Evolutionary conservation across 2,888 invertebrate genomes (phyloP), one percentile per base, ranked within the genome.

Genomic region (Amitus sp.): DNA sequence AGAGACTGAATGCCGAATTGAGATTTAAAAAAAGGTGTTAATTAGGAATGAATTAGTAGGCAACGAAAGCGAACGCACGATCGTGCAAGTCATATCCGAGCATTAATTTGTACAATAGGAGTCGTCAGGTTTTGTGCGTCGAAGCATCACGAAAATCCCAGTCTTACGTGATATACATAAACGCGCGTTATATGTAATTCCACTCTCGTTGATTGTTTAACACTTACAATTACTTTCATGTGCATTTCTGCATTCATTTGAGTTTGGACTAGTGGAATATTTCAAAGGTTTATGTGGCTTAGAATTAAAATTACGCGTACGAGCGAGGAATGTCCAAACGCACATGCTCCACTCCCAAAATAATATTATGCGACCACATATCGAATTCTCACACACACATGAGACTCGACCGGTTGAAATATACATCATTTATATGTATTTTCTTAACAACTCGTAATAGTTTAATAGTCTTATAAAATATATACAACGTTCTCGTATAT

Each of bases 231-330:
- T 61, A 61, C 48, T 56, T 51, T 56, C 52, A 62, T 47, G 59
- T 63, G 58, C 51, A 47, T 55, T 49, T 54, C 46, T 42, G 48
- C 43, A 58, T 47, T 54, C 55, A 55, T 47, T 59, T 56, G 59
- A 59, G 45, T 59, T 63, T 59, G 63, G 63, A 63, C 63, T 63
- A 63, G 63, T 63, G 63, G 63, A 63, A 63, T 63, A n/a, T 59
- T 59, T 59, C 55, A 59, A 63, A 46, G 59, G 55, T 30, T n/a
- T n/a, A n/a, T n/a, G n/a, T n/a, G n/a, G n/a, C n/a, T n/a, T n/a
- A n/a, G n/a, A n/a, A n/a, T n/a, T n/a, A n/a, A n/a, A n/a, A n/a
- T n/a, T n/a, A n/a, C n/a, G n/a, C n/a, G n/a, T n/a, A n/a, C n/a
- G n/a, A n/a, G n/a, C n/a, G n/a, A n/a, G n/a, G n/a, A n/a, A n/a